Base-by-base conservation (phyloP, 2,888 invertebrate genomes). In the Cosmia trapezina region DNA sequence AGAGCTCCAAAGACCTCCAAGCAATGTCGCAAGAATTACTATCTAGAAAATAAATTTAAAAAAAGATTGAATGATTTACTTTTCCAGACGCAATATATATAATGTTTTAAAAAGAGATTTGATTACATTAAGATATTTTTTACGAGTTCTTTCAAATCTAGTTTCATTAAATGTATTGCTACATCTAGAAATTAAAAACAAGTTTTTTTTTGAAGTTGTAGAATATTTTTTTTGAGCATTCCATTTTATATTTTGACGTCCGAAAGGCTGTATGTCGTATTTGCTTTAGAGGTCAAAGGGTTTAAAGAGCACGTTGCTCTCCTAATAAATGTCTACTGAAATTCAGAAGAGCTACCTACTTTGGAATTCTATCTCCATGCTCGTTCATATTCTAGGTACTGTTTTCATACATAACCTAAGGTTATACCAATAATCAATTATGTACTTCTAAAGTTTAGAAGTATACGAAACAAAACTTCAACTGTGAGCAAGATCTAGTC, bases 141-240 rank as follows among this genome's bases (percentile, higher is more conserved):
- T 22, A 33, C 1, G 33, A 51, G 49, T 72, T 33, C 22, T 71
- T 62, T 56, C 22, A 43, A 72, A 59, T 59, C 17, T 19, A 37
- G 12, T 75, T 64, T 57, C 28, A 59, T 17, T 17, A 57, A 57
- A 43, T 64, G 11, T 51, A 64, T 37, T 63, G 22, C 33, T 75
- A 75, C 19, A 33, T 72, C 11, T 17, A 41, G 43, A 49, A 43
- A 74, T 73, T 41, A 56, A 57, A 22, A 17, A 17, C 9, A 17
- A 5, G 4, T 28, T 14, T 17, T 33, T 19, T 69, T 47, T 1
- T 4, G 2, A 19, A 12, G 12, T n/a, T 19, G 19, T 45, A 37
- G 9, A 69, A 57, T 53, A 47, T 17, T 47, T 54, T 5, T 28
- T 8, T 49, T 45, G 12, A 53, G 17, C 6, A 60, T 73, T 72